Base-by-base conservation (phyloP, 2,113 vertebrate genomes). In the Cavia porcellus region DNA sequence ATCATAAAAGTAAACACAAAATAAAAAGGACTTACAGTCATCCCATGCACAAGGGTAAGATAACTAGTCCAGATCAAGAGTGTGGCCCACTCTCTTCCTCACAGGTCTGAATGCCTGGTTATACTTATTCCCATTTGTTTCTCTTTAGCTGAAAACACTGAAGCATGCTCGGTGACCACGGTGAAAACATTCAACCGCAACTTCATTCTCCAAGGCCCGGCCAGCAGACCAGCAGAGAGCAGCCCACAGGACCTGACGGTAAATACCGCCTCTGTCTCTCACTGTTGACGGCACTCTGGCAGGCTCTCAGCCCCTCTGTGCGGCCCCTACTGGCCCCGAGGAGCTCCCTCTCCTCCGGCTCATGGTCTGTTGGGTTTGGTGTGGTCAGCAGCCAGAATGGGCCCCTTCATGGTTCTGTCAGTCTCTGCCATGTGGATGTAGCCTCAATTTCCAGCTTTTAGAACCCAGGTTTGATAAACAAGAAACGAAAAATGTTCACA, bases 191-290 rank as follows among this genome's bases (percentile, higher is more conserved):
- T 98, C 91, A 99, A 99, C 97, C 98, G 92, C 97, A 99, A 99
- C 95, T 99, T 99, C 93, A 96, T 99, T 95, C 98, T 99, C 86
- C 99, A 98, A 98, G 98, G 98, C 97, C 97, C 98, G 30, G 96
- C 98, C 45, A 98, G 97, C 96, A 98, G 98, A 94, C 87, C 96
- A 93, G 97, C 97, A 66, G 99, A 98, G 92, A 98, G 92, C 92
- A 90, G 96, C 97, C 88, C 98, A 96, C 97, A 98, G 98, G 98
- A 98, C 72, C 89, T 97, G 95, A 97, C 95, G 98, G 99, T 99
- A 98, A 98, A 19, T 24, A 3, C 32, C 80, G 2, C 22, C 61
- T 32, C 38, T 25, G 30, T 38, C 72, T 35, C 15, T 19, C 15
- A 7, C 66, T 70, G 35, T 70, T n/a, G 68, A 4, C 7, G 35